Conservation (phyloP, 2,888 invertebrate species). For the Nesidiocoris tenuis region DNA sequence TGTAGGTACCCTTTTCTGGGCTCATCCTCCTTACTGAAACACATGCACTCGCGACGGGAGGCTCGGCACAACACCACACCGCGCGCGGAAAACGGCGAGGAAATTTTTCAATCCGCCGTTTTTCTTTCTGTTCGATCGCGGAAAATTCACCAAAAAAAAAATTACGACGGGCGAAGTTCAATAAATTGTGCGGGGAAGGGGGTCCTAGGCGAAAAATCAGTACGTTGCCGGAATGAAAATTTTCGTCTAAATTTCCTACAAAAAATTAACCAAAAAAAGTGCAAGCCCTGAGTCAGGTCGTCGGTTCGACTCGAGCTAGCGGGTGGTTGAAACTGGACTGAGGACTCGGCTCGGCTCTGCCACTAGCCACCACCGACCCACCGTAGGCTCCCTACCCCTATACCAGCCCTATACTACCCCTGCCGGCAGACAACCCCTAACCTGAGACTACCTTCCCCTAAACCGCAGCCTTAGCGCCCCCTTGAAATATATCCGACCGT, state of each 20-base stretch:
- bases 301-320: background rate
- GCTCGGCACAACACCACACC: conserved; percentile 35
- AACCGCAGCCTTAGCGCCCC: background rate
- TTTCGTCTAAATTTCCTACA: background rate
- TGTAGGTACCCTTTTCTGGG: conserved; percentile 41
- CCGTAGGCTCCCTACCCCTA: background rate
- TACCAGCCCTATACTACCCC: background rate
- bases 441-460: background rate
- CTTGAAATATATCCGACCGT: background rate
- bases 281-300: background rate
- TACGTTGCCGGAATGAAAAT: no score
- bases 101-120: background rate
- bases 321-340: conserved; percentile 36
- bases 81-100: conserved; percentile 16
- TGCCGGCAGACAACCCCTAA: background rate
- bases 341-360: conserved; percentile 7
- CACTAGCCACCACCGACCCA: conserved; percentile 3
- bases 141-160: background rate
- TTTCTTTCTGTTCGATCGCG: background rate
- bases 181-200: no score
- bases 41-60: conserved; percentile 41
- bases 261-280: background rate
- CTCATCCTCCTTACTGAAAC: conserved; percentile 43
- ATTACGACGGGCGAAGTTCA: no score
- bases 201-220: no score